These are phyloP conservation scores for Stercorarius parasiticus DNA, from an alignment of 2,113 vertebrate genomes.

Conservation along the genomic window DNA sequence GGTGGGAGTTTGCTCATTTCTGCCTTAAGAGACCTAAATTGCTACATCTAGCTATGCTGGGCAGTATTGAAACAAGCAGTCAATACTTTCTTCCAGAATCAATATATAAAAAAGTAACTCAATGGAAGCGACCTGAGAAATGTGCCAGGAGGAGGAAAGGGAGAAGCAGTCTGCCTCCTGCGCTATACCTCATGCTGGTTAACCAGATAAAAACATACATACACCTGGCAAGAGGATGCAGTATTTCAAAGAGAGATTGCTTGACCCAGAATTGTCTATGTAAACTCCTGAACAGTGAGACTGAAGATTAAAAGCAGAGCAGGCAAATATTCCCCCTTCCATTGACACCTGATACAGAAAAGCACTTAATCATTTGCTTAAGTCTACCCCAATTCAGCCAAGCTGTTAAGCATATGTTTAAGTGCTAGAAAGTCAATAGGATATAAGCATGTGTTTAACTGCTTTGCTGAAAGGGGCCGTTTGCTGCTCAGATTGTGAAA, in stretches of 20 bases:
- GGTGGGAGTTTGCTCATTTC: conserved; percentile 67
- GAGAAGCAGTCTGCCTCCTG: background rate
- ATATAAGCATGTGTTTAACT: background rate
- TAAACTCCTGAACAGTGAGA: background rate
- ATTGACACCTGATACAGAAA: background rate
- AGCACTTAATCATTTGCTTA: conserved; percentile 41
- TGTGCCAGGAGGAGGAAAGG: background rate
- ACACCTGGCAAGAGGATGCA: background rate
- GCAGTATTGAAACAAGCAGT: conserved; percentile 63
- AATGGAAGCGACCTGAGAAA: conserved; percentile 33
- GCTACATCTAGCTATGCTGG: conserved; percentile 60
- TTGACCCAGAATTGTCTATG: background rate
- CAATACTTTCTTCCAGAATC: conserved; percentile 60
- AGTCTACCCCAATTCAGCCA: background rate
- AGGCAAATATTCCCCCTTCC: background rate
- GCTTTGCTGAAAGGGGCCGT: conserved; percentile 7
- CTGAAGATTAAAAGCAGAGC: conserved; percentile 6
- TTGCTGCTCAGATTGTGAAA: background rate
- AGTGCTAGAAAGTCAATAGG: conserved; percentile 28
- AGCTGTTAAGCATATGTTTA: conserved; percentile 28
- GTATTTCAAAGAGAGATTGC: background rate
- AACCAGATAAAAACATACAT: background rate
- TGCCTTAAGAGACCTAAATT: conserved; percentile 68
- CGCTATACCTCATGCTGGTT: background rate
- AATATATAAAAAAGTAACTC: conserved; percentile 59